Percentiles rank a stretch among this genome's conserved stretches.
Evolutionary conservation across 2,797 vertebrate genomes (phyloP).

Genomic region (Gephyroberyx darwinii): DNA sequence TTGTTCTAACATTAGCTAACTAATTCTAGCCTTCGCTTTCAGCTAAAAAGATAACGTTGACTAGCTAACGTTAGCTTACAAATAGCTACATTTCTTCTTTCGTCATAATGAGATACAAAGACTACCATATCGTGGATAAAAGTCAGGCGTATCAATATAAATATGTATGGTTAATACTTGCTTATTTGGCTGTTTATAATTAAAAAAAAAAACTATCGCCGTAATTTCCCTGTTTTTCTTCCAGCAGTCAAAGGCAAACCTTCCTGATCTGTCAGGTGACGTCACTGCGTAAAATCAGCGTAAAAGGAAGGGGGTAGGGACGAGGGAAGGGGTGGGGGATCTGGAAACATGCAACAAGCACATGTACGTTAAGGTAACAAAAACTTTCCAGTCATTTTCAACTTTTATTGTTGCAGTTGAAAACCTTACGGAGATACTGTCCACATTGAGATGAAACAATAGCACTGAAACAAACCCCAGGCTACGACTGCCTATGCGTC

Average conservation of each 20-base stretch:
- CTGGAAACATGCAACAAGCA: neutral
- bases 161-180: constrained; percentile 45
- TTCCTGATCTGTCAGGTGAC: constrained; percentile 41
- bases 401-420: no score
- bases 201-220: constrained; percentile 31
- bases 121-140: neutral
- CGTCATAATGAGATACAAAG: accelerated
- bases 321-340: no score
- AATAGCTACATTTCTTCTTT: neutral
- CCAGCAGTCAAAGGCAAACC: constrained; percentile 23
- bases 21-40: constrained; percentile 26
- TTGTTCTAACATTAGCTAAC: neutral
- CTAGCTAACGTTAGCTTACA: neutral
- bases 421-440: no score
- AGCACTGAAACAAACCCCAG: neutral
- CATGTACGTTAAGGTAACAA: no score
- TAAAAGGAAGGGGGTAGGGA: neutral
- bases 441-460: no score
- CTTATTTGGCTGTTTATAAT: constrained; percentile 34
- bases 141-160: neutral
- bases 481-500: neutral
- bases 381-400: no score
- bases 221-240: constrained; percentile 32
- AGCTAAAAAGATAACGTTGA: neutral
- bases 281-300: constrained; percentile 5